Conservation (phyloP, 2,888 invertebrate genomes). For the Parasteatoda lunata region DNA sequence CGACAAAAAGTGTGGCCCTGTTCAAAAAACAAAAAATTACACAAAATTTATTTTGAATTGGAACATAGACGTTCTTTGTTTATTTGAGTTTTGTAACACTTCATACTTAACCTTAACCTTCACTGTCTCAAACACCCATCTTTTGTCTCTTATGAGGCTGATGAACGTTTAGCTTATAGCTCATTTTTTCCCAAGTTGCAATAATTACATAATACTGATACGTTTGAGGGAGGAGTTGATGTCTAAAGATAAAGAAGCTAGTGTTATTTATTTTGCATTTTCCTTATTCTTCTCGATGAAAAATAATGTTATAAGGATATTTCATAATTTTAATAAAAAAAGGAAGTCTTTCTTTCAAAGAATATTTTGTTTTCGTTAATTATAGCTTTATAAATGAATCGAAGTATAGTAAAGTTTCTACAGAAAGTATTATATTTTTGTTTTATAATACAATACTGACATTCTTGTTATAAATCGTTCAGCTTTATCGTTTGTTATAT, state of each 20-base stretch:
- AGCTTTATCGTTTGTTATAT: no score
- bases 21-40: background rate
- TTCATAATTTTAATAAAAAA: no score
- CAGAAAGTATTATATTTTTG: no score
- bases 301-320: no score
- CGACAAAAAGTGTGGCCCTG: constrained; percentile 6
- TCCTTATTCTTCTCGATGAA: no score
- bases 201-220: background rate
- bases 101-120: constrained; percentile 7
- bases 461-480: no score
- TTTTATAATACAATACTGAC: no score
- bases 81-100: background rate
- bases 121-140: background rate
- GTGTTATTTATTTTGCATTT: no score
- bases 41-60: background rate
- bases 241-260: background rate
- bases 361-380: no score
- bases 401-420: no score
- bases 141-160: background rate
- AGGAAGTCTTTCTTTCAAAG: no score
- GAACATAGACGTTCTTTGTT: background rate
- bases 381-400: no score
- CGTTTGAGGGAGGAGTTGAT: background rate
- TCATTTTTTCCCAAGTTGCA: background rate
- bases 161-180: background rate